Base-by-base conservation (phyloP, 2,797 vertebrate genomes). In the Anableps anableps region DNA sequence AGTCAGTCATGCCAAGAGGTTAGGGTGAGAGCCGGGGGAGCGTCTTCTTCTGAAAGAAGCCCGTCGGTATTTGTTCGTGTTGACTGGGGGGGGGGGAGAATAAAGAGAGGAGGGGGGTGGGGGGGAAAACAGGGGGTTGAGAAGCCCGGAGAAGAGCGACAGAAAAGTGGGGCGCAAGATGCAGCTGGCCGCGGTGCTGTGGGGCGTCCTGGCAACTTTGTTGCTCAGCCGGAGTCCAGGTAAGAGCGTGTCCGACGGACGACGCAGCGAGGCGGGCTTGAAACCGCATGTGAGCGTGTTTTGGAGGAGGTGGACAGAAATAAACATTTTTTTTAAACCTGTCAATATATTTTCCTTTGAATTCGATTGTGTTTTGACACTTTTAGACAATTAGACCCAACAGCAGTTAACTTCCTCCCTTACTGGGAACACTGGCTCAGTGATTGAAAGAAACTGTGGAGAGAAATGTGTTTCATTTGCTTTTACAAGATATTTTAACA, bases 121-220 rank as follows among this genome's bases (percentile, higher is more conserved):
- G 74, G 48, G 48, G 36, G 41, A 8, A 75, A 45, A 13, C 36
- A 66, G 51, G 62, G 76, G 76, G 74, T 74, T 78, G 83, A 83
- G 80, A 88, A 88, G 78, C 87, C 92, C 83, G 86, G 88, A 82
- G 90, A 90, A 88, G 90, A 88, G 82, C 88, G 77, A 81, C 77
- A 82, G 83, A 79, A 87, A 85, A 84, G 83, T 81, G 86, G 91
- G 91, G 82, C 87, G 55, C 88, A 93, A 94, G 92, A 96, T 93
- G 94, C 93, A 94, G 92, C 93, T 82, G 86, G 81, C 91, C 77
- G 91, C 91, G 87, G 92, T 93, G 93, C 89, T 96, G 79, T 94
- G 90, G 87, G 89, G 91, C 81, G 88, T 92, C 82, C 87, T 96
- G 75, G 6, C 94, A 92, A 95, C 93, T 95, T 93, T 93, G 60